Evolutionary conservation across 37 sponge, comb jelly and placozoan species (phyloP).

Genomic region (Amphimedon queenslandica): DNA sequence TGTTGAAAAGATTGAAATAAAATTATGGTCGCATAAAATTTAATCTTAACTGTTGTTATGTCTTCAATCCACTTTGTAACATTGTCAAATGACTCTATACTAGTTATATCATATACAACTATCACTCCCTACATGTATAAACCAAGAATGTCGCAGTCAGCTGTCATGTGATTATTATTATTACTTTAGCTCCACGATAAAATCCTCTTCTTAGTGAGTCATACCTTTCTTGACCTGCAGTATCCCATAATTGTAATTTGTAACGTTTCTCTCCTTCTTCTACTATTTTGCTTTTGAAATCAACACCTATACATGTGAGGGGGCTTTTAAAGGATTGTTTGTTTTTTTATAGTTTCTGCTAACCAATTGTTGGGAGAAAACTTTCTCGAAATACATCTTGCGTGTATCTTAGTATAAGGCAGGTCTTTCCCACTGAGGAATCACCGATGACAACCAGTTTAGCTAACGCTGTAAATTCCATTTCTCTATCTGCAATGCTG

Average conservation of each 20-base stretch:
- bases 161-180: neutral
- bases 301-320: constrained; percentile 37
- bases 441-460: constrained; percentile 73
- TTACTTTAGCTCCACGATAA: constrained; percentile 72
- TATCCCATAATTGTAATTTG: constrained; percentile 71
- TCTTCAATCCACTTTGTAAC: constrained; percentile 65
- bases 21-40: neutral
- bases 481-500: no score
- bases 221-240: constrained; percentile 84
- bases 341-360: neutral
- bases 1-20: neutral
- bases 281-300: constrained; percentile 60
- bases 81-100: constrained; percentile 23
- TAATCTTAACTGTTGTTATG: constrained; percentile 24
- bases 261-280: constrained; percentile 8
- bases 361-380: constrained; percentile 74
- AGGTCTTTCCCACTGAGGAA: constrained; percentile 66
- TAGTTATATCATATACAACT: constrained; percentile 63
- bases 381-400: constrained; percentile 52
- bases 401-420: constrained; percentile 61
- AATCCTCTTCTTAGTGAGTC: constrained; percentile 62
- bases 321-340: no score
- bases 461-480: no score
- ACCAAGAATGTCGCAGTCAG: neutral
- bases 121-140: constrained; percentile 47